Base-by-base conservation (phyloP, 2,797 vertebrate species). In the Protosalanx chinensis region DNA sequence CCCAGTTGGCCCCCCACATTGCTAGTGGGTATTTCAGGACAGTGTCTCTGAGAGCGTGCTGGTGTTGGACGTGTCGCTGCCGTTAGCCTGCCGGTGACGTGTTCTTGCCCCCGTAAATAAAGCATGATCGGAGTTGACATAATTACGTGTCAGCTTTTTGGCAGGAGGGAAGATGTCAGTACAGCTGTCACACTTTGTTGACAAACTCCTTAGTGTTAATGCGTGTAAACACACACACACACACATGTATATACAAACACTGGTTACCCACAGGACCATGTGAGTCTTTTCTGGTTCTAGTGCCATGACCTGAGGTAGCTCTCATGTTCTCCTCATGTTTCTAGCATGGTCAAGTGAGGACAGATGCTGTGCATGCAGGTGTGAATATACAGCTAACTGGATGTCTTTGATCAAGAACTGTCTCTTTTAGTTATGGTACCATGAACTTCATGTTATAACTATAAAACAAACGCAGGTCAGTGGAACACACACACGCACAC, bases 161-260 rank as follows among this genome's bases (percentile, higher is more conserved):
- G 23, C 64, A 29, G 64, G 46, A 66, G 51, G 64, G 41, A 29
- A 29, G 51, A 49, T 30, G 64, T 51, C 64, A 66, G 29, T 27
- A 49, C 5, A 27, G 13, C 37, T 46, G 64, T 46, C 37, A 65
- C 13, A 65, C 30, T 5, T 18, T 1, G 41, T 51, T 23, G 64
- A 29, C 20, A 27, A 29, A 5, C 12, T 23, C 64, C 23, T 49
- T 20, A 16, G 64, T 16, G 20, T 49, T 10, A 49, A 4, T 13
- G 51, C 18, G 18, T 53, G 51, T 53, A 53, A 53, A 53, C 51
- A 53, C 58, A 29, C 23, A 59, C 57, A 58, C 4, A n/a, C 56
- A 58, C 56, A 27, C 20, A 59, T 23, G 10, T 6, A 59, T 12
- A 27, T 7, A 41, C 37, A 41, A 12, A 41, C 37, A 41, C 37